Evolutionary conservation across 2,113 vertebrate species (phyloP).

Genomic region (Smithornis capensis): DNA sequence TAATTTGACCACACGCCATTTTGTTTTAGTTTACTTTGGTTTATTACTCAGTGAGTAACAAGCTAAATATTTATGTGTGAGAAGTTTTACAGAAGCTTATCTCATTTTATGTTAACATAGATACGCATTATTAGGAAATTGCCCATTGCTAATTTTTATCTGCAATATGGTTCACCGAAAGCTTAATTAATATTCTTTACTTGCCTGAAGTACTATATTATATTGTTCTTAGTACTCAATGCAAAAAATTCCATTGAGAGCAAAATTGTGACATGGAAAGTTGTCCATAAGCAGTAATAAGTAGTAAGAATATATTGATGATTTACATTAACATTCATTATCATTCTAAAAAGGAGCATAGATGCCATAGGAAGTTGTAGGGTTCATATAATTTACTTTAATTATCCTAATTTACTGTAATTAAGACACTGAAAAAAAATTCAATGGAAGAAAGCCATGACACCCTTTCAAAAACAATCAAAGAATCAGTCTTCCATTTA

Average conservation of each 20-base stretch:
- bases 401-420: slow-evolving; percentile 74
- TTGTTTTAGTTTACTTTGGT: not conserved
- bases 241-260: slow-evolving; percentile 27
- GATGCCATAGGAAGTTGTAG: slow-evolving; percentile 51
- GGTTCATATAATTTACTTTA: slow-evolving; percentile 61
- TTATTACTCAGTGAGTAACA: not conserved
- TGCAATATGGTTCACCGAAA: slow-evolving; percentile 36
- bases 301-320: slow-evolving; percentile 52
- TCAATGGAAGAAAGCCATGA: slow-evolving; percentile 40
- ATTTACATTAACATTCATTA: slow-evolving; percentile 69
- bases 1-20: not conserved
- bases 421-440: slow-evolving; percentile 63
- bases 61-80: not conserved
- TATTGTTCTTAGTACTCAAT: not conserved
- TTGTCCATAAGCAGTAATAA: slow-evolving; percentile 30
- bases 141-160: slow-evolving; percentile 39
- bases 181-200: slow-evolving; percentile 56
- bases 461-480: slow-evolving; percentile 38
- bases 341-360: slow-evolving; percentile 56
- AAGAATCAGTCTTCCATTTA: not conserved
- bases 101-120: not conserved
- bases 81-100: not conserved
- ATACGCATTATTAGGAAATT: slow-evolving; percentile 29
- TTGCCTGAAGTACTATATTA: slow-evolving; percentile 25
- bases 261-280: slow-evolving; percentile 46